phyloP scores from a whole-genome alignment of 2,888 invertebrate species.

The Orthonevra nobilis region DNA sequence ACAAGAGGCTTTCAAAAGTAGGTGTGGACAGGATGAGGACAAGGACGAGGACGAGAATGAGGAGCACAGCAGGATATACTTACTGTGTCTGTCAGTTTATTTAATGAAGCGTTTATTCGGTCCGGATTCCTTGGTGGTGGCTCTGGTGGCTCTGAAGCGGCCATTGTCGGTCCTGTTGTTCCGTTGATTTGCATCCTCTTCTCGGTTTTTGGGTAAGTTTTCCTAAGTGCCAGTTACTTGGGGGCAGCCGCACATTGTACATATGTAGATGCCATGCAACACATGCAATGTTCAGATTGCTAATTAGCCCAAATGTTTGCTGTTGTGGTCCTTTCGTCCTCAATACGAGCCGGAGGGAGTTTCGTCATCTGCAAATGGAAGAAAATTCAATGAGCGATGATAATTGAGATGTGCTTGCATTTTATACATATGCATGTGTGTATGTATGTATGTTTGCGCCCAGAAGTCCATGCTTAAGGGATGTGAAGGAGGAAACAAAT shows the following conservation, averaged over 20 bases:
- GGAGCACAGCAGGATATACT: too few relatives aligned
- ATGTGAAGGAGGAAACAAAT: too few relatives aligned
- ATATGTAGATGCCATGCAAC: conserved; percentile 52
- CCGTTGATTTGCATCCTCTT: conserved; percentile 80
- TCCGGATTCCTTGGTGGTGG: conserved; percentile 80
- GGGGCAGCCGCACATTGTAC: conserved; percentile 53
- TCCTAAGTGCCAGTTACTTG: conserved; percentile 50
- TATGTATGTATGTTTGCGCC: background rate
- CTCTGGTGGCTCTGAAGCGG: conserved; percentile 80
- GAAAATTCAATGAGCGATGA: conserved; percentile 5
- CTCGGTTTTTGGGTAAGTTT: conserved; percentile 28
- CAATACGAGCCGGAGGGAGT: background rate
- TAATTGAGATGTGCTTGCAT: too few relatives aligned
- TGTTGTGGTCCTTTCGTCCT: conserved; percentile 3
- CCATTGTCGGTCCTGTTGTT: conserved; percentile 79
- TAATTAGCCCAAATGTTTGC: conserved; percentile 42
- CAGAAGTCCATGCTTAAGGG: too few relatives aligned
- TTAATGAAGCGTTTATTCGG: conserved; percentile 80
- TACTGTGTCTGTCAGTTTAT: conserved; percentile 80
- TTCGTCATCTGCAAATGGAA: conserved; percentile 56
- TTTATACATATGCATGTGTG: too few relatives aligned
- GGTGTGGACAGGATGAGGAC: too few relatives aligned
- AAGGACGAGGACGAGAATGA: too few relatives aligned
- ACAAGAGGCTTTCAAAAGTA: conserved; percentile 21
- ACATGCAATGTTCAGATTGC: conserved; percentile 55